Conservation (phyloP, 2,113 vertebrate species). For the Zosterops pallidus region DNA sequence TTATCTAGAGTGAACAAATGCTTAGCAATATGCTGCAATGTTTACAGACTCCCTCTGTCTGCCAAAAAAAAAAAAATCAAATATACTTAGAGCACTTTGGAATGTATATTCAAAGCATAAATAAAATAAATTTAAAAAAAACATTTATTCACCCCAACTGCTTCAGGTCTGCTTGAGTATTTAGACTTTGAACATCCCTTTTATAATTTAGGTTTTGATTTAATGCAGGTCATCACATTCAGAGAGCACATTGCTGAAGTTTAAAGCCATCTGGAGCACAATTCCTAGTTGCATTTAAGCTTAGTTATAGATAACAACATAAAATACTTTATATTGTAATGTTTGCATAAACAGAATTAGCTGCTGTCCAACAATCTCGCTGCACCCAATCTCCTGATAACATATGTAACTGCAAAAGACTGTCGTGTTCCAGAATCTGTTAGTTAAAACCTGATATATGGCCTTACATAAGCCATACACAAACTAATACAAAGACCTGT, state of each 20-base stretch:
- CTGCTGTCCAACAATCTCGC: background rate
- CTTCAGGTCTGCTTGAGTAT: background rate
- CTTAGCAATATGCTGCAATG: slow-evolving; percentile 21
- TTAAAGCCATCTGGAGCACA: slow-evolving; percentile 22
- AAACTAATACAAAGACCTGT: background rate
- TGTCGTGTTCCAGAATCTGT: background rate
- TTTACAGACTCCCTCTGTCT: background rate
- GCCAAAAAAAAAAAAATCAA: background rate
- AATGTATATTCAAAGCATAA: background rate
- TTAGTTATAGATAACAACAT: background rate
- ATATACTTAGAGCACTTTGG: background rate
- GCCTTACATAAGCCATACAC: background rate
- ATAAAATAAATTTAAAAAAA: background rate
- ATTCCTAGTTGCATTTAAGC: background rate
- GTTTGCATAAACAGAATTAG: background rate
- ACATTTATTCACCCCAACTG: background rate
- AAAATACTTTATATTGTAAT: background rate
- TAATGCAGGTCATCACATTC: background rate
- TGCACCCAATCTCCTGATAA: background rate
- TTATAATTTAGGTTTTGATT: slow-evolving; percentile 4
- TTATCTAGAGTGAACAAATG: slow-evolving; percentile 41
- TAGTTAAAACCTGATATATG: background rate
- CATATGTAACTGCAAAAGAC: background rate
- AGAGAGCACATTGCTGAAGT: background rate
- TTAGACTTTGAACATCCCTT: background rate